Evolutionary conservation across 2,113 vertebrate species (phyloP), one percentile per base, ranked within the genome.

Genomic region (Cryptotis parvus): DNA sequence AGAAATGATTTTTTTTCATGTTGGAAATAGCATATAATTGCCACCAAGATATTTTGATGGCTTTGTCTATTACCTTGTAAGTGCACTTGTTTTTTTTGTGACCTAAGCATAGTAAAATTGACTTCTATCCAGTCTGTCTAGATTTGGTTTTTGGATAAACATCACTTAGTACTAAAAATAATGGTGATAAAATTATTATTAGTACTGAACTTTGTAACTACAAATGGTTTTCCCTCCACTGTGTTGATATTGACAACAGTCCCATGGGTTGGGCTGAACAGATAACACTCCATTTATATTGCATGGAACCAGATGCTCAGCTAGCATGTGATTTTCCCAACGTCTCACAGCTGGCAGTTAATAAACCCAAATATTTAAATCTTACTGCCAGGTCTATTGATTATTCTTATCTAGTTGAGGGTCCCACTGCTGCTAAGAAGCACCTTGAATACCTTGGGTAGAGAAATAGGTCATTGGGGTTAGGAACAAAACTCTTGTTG

Each of bases 381-480:
- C 20, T 88, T 75, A 65, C 77, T 82, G 90, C 4, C 74, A 88
- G 45, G 45, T 24, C 37, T 41, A 4, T 73, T 75, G 79, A 52
- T 74, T 75, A 84, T 74, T 79, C 27, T 9, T 45, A 70, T 69
- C 10, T 91, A 66, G 74, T 61, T 91, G 63, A 82, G 82, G 66
- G 55, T 65, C 37, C 14, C n/a, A 26, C 6, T 87, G n/a, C 9
- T 33, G 69, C 6, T 66, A n/a, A 66, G 90, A 24, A 65, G 5
- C 22, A 88, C 3, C 9, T 83, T n/a, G 9, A 82, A 3, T 69
- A 90, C 24, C 41, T 77, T 77, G 16, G 85, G 73, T 69, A 79
- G 31, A 93, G 45, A 87, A 88, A 55, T 75, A 92, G 89, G 65
- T 95, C 93, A 85, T 27, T 84, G 29, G 70, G 91, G 77, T 94